A percentile compares a stretch with the other conserved stretches of the same genome.
Conservation (phyloP, 1,140 invertebrate genomes). For the Plutomurus gul region DNA sequence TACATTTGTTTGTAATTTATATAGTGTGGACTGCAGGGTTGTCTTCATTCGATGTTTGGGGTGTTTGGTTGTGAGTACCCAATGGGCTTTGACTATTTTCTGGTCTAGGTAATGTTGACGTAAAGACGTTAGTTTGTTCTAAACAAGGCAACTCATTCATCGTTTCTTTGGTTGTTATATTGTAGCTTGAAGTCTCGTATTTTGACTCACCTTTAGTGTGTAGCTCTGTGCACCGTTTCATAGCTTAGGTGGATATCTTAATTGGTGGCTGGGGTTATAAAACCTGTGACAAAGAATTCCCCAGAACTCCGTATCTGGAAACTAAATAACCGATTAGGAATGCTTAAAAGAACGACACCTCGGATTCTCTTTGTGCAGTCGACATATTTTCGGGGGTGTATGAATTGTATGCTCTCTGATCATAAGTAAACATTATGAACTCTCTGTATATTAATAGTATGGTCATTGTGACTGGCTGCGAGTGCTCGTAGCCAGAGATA, state of each 20-base stretch:
- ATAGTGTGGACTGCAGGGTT: too few relatives aligned
- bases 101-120: background rate
- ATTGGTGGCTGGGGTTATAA: constrained; percentile 33
- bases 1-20: too few relatives aligned
- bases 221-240: background rate
- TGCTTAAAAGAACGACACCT: background rate
- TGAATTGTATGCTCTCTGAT: background rate
- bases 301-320: background rate
- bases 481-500: too few relatives aligned
- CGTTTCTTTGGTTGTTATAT: too few relatives aligned
- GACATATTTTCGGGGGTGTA: background rate
- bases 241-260: constrained; percentile 36
- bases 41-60: too few relatives aligned
- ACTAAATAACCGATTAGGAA: constrained; percentile 27
- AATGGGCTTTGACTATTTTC: background rate
- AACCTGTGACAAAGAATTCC: constrained; percentile 29
- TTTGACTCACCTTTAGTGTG: background rate
- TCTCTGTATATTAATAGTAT: too few relatives aligned
- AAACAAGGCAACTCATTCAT: constrained; percentile 14
- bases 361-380: background rate
- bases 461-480: too few relatives aligned
- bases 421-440: too few relatives aligned
- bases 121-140: constrained; percentile 13
- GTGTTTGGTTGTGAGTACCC: too few relatives aligned
- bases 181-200: background rate